Evolutionary conservation across 2,888 invertebrate genomes (phyloP).

Genomic region (Julus scanicus): DNA sequence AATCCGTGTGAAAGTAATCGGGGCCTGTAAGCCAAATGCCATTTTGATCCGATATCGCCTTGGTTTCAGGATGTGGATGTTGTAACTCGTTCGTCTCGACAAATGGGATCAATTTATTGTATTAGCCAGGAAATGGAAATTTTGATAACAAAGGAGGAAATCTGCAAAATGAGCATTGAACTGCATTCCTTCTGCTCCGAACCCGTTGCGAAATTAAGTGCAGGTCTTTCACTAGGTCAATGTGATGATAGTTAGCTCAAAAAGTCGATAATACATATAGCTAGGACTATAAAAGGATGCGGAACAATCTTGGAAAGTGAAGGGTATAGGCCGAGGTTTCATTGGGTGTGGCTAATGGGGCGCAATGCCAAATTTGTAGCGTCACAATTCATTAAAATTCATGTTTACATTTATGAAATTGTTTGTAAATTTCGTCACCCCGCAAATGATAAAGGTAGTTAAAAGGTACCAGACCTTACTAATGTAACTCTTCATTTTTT

Average conservation of each 20-base stretch:
- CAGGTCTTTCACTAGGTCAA: neutral
- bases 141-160: neutral
- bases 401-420: too few relatives aligned
- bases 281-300: neutral
- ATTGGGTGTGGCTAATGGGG: neutral
- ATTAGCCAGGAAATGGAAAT: neutral
- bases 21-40: neutral
- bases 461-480: too few relatives aligned
- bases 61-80: neutral
- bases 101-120: neutral
- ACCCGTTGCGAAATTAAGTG: neutral
- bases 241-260: neutral
- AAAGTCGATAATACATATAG: neutral
- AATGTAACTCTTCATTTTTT: too few relatives aligned
- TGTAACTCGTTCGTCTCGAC: neutral
- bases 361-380: too few relatives aligned
- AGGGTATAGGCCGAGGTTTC: neutral
- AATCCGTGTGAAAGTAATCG: neutral
- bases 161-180: neutral
- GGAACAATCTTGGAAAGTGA: neutral
- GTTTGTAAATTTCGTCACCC: too few relatives aligned
- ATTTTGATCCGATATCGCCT: neutral
- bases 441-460: too few relatives aligned
- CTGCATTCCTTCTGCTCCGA: neutral
- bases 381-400: too few relatives aligned